These are phyloP conservation scores for Falco berigora DNA, from an alignment of 2,797 vertebrate genomes.

Conservation along the genomic window DNA sequence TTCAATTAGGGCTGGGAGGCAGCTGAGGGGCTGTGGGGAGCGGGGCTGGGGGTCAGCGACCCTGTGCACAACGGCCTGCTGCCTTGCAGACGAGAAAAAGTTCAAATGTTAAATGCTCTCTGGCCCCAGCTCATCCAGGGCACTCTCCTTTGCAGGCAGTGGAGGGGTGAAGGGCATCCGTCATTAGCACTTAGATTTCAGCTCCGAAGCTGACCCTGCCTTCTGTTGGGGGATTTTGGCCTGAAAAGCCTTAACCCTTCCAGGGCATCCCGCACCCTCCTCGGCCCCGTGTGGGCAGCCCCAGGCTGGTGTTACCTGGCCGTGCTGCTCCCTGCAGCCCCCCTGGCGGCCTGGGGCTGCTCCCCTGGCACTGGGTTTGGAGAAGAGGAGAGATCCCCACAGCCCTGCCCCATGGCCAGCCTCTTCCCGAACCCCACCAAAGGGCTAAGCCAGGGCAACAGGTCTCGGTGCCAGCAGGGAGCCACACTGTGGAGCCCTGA, in stretches of 20 bases:
- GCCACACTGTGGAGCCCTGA: fast-evolving
- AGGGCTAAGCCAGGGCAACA: constrained; percentile 16
- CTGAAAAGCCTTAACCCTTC: constrained; percentile 68
- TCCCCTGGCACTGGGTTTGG: background rate
- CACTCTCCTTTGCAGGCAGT: constrained; percentile 47
- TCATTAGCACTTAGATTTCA: constrained; percentile 80
- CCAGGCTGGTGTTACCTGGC: background rate
- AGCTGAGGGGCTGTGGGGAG: constrained; percentile 70
- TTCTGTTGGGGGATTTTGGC: constrained; percentile 72
- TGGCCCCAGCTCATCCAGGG: constrained; percentile 51
- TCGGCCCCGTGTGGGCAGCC: background rate
- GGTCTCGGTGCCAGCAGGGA: background rate
- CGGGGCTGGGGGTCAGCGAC: constrained; percentile 78
- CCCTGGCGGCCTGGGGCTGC: background rate
- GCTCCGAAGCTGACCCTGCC: constrained; percentile 67
- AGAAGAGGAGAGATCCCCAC: background rate
- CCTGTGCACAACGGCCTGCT: constrained; percentile 76
- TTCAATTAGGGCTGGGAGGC: constrained; percentile 80
- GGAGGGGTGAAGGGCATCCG: constrained; percentile 72
- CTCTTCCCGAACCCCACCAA: fast-evolving
- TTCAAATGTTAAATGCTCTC: constrained; percentile 78
- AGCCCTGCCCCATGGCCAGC: background rate
- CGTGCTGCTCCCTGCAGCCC: background rate
- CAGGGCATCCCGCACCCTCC: background rate
- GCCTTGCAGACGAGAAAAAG: constrained; percentile 70